phyloP scores from a whole-genome alignment of 1,140 invertebrate species.

The Dendrolimus punctatus region DNA sequence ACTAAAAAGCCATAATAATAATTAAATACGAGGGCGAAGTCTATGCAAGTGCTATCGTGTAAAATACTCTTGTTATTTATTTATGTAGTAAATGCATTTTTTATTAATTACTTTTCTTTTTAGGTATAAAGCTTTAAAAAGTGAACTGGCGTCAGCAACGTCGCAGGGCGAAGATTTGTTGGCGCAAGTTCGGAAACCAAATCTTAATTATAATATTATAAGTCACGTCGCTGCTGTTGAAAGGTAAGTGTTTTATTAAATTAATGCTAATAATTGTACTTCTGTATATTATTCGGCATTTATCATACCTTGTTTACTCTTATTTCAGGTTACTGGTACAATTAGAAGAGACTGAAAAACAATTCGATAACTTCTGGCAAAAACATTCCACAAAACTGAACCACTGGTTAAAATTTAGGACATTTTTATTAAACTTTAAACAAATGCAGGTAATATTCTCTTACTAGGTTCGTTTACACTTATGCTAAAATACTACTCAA shows the following conservation, averaged over 20 bases:
- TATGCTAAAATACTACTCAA: constrained; percentile 6
- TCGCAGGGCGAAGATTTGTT: constrained; percentile 89
- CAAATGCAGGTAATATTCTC: constrained; percentile 59
- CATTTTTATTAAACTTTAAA: constrained; percentile 78
- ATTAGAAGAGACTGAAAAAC: constrained; percentile 94
- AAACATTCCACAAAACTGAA: constrained; percentile 90
- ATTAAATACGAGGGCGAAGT: too few relatives aligned
- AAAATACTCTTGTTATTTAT: too few relatives aligned
- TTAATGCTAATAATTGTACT: constrained; percentile 7
- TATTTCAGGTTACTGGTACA: constrained; percentile 87
- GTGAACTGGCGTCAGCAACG: constrained; percentile 86
- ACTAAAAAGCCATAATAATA: too few relatives aligned
- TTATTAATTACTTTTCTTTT: constrained; percentile 26
- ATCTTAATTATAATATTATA: constrained; percentile 78
- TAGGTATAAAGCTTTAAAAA: constrained; percentile 73
- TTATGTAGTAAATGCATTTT: background rate
- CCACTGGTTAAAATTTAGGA: constrained; percentile 90
- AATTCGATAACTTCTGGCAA: constrained; percentile 95
- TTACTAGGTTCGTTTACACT: constrained; percentile 11
- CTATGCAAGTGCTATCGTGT: too few relatives aligned
- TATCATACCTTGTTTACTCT: background rate
- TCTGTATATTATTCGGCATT: background rate
- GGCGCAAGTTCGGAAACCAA: constrained; percentile 74
- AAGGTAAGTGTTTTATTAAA: constrained; percentile 73
- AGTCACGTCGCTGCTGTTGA: constrained; percentile 95